Evolutionary conservation across 2,113 vertebrate genomes (phyloP), one percentile per base, ranked within the genome.

Genomic region (Leptobrachium ailaonicum): DNA sequence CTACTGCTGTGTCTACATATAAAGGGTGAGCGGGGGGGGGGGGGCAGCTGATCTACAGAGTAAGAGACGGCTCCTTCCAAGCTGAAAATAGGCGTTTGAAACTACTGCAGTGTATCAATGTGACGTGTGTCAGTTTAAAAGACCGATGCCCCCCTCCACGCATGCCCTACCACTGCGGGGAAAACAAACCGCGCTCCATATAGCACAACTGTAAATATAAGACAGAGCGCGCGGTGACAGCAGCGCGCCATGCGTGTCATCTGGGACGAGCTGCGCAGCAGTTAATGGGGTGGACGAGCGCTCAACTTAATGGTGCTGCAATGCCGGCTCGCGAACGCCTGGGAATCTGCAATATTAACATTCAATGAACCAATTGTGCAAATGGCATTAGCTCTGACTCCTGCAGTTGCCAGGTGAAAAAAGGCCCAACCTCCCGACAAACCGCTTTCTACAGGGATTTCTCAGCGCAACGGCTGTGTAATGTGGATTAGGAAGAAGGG

Each of bases 61-160:
- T 41, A 80, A 73, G 71, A 56, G 70, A 73, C 78, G 58, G 42
- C 41, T 53, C 71, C 54, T 80, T 43, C 41, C 63, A 47, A 80
- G 63, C 70, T 80, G 78, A 73, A 80, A 73, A 80, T 80, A 80
- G 78, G 71, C 58, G 71, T 67, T 73, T 73, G 63, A 40, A 66
- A 20, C 58, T 12, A 66, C 47, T 73, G 77, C 62, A 73, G 62
- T 73, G 71, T 60, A 67, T 73, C 71, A 56, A 20, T 68, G 63
- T 79, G 70, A 73, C 63, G 47, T 12, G 56, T 73, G 77, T 47
- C 54, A 77, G 2, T 69, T 77, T 40, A 10, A 9, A 12, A 66
- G 8, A n/a, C 32, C n/a, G 41, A 14, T 11, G 1, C 53, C 62
- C 41, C 62, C n/a, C 10, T 2, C 53, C 10, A 13, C 73, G 6